Conservation (phyloP, 2,797 vertebrate genomes). For the Myotis findleyi region DNA sequence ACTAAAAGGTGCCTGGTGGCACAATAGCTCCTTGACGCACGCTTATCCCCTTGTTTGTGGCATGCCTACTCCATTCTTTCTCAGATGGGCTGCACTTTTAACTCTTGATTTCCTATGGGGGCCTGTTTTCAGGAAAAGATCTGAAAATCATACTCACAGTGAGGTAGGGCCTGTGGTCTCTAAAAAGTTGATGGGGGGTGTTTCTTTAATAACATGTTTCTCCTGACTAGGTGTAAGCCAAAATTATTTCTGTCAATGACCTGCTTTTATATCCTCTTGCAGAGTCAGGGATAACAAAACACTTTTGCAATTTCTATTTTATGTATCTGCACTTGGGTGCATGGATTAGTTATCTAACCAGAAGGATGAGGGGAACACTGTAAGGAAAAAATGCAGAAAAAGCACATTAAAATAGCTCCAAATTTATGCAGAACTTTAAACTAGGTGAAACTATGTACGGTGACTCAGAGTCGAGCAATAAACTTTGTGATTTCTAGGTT, state of each 20-base stretch:
- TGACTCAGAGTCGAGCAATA: constrained; percentile 64
- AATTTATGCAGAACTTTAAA: constrained; percentile 73
- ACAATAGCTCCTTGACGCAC: no score
- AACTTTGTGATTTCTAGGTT: constrained; percentile 72
- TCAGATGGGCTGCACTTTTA: not conserved
- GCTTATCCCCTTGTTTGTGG: not conserved
- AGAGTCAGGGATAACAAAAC: constrained; percentile 50
- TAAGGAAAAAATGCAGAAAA: constrained; percentile 61
- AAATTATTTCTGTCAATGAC: not conserved
- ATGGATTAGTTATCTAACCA: constrained; percentile 69
- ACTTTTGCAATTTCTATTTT: constrained; percentile 60
- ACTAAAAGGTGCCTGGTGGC: not conserved
- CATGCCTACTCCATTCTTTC: not conserved
- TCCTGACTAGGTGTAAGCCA: not conserved
- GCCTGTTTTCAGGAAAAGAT: not conserved
- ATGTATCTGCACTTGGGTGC: constrained; percentile 23
- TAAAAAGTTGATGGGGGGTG: not conserved
- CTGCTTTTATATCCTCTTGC: constrained; percentile 8
- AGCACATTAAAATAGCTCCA: constrained; percentile 72
- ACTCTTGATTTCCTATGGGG: not conserved
- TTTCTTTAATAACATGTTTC: not conserved
- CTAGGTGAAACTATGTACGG: constrained; percentile 60
- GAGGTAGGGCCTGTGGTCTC: not conserved
- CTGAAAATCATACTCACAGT: not conserved
- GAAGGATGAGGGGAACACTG: constrained; percentile 21